Evolutionary conservation across 2,113 vertebrate genomes (phyloP).

Genomic region (Eretmochelys imbricata): DNA sequence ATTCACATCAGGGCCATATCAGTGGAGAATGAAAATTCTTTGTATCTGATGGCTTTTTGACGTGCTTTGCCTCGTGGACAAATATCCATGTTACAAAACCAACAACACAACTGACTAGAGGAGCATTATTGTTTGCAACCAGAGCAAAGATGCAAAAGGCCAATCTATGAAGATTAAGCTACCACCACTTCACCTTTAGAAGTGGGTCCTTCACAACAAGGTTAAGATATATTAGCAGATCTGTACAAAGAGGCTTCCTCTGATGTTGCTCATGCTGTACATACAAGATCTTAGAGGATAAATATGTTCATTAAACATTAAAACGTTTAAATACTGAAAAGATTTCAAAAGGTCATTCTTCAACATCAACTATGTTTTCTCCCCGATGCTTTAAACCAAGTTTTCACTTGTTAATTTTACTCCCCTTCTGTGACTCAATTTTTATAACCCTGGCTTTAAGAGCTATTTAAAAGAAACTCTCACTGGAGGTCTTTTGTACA

Average conservation of each 20-base stretch:
- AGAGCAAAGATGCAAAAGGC: background rate
- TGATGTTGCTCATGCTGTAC: background rate
- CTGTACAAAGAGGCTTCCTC: background rate
- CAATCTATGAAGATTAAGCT: background rate
- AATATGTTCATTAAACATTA: background rate
- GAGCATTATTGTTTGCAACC: too few relatives aligned
- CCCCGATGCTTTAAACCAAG: background rate
- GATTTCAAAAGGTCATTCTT: background rate
- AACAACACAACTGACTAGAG: too few relatives aligned
- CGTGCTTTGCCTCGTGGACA: too few relatives aligned
- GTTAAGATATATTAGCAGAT: background rate
- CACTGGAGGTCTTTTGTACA: background rate
- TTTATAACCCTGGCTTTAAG: fast-evolving
- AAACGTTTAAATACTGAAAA: background rate
- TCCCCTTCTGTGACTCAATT: background rate
- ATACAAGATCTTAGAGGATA: background rate
- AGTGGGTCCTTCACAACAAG: background rate
- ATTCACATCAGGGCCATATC: too few relatives aligned
- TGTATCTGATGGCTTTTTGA: too few relatives aligned
- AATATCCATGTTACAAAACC: too few relatives aligned
- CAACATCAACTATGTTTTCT: background rate
- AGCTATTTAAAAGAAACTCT: background rate
- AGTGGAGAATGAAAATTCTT: background rate
- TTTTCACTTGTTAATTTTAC: background rate
- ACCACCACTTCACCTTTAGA: background rate